Evolutionary conservation across 2,888 invertebrate genomes (phyloP).

Genomic region (Mythimna lalbum): DNA sequence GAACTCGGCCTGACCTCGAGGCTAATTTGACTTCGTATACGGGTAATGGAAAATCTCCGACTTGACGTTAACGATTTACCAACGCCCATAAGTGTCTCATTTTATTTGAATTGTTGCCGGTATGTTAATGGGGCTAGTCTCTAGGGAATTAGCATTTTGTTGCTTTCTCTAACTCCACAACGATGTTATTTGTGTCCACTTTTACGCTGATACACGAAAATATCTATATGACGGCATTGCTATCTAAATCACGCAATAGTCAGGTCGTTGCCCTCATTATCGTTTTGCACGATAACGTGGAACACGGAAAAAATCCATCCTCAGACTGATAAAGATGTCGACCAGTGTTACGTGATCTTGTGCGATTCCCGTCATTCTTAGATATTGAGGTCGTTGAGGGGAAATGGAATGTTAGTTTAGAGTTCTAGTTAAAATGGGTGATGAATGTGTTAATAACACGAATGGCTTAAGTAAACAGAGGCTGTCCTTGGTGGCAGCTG

Average conservation of each 20-base stretch:
- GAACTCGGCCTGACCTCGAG: constrained; percentile 71
- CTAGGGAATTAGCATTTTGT: constrained; percentile 55
- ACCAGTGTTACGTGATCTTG: constrained; percentile 73
- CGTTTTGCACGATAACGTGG: constrained; percentile 84
- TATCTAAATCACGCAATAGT: constrained; percentile 81
- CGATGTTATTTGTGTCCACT: constrained; percentile 41
- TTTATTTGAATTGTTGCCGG: constrained; percentile 66
- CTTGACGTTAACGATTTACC: constrained; percentile 70
- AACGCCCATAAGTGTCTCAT: constrained; percentile 68
- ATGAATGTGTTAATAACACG: constrained; percentile 60
- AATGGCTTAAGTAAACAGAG: constrained; percentile 69
- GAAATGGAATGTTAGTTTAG: constrained; percentile 57
- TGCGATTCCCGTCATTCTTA: constrained; percentile 47
- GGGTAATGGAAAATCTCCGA: constrained; percentile 76
- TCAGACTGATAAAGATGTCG: constrained; percentile 76
- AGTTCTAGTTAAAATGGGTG: constrained; percentile 70
- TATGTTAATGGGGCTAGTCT: constrained; percentile 67
- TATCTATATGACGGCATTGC: constrained; percentile 69
- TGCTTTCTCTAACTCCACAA: constrained; percentile 40
- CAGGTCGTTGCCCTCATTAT: constrained; percentile 85
- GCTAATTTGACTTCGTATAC: constrained; percentile 75
- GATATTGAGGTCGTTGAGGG: constrained; percentile 46
- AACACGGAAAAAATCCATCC: constrained; percentile 86
- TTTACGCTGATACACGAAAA: constrained; percentile 56
- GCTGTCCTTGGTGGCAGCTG: constrained; percentile 72